Evolutionary conservation across 2,888 invertebrate species (phyloP).

Genomic region (Acleris sparsana): DNA sequence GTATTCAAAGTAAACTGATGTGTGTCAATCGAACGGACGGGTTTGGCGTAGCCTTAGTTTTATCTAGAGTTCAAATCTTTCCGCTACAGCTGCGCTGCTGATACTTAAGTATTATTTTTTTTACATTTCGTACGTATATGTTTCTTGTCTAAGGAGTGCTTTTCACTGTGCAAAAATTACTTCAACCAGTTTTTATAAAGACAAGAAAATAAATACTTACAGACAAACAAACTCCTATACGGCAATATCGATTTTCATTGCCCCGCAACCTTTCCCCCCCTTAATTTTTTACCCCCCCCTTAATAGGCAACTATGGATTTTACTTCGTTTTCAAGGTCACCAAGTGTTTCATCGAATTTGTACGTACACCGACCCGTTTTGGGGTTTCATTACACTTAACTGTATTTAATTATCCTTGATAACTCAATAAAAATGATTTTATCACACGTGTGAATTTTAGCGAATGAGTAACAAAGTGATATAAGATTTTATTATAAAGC

Average conservation of each 20-base stretch:
- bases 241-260: too few species aligned
- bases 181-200: too few species aligned
- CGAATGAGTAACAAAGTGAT: constrained; percentile 5
- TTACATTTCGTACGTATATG: not conserved
- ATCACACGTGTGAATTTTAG: constrained; percentile 16
- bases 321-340: too few species aligned
- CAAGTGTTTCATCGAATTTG: too few species aligned
- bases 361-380: not conserved
- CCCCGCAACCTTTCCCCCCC: too few species aligned
- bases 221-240: too few species aligned
- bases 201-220: too few species aligned
- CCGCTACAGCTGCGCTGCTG: not conserved
- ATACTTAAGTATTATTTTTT: not conserved
- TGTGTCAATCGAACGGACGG: constrained; percentile 24
- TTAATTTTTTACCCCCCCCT: too few species aligned
- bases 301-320: too few species aligned
- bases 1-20: not conserved
- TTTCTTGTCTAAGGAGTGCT: too few species aligned
- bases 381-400: not conserved
- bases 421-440: constrained; percentile 19
- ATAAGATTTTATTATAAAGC: not conserved
- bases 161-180: too few species aligned
- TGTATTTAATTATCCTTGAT: constrained; percentile 24
- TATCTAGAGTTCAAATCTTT: constrained; percentile 31
- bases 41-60: constrained; percentile 32